These are phyloP conservation scores for Sinohyriopsis cumingii DNA, from an alignment of 2,888 invertebrate species.

Conservation along the genomic window DNA sequence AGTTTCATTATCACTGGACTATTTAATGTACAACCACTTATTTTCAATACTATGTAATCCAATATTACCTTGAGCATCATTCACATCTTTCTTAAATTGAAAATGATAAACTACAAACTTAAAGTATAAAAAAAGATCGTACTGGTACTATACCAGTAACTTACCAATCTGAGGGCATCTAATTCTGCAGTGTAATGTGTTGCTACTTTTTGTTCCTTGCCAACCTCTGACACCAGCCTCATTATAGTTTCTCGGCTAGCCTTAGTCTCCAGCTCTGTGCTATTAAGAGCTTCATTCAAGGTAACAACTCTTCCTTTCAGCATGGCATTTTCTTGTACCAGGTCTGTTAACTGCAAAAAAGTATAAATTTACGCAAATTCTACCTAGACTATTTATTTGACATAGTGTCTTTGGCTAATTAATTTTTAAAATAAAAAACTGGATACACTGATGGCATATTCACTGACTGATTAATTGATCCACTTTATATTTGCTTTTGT, in stretches of 20 bases:
- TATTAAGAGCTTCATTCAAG: conserved; percentile 63
- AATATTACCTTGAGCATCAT: no score
- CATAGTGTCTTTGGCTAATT: no score
- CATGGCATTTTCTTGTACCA: conserved; percentile 67
- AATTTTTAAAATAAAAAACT: background rate
- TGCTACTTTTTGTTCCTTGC: conserved; percentile 62
- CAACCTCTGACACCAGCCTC: conserved; percentile 65
- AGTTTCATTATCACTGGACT: no score
- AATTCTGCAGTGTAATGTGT: conserved; percentile 59
- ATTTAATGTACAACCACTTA: no score
- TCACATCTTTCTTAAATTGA: no score
- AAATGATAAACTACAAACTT: no score
- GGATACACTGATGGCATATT: background rate
- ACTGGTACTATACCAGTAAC: conserved; percentile 6
- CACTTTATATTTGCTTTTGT: no score
- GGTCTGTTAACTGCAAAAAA: conserved; percentile 57
- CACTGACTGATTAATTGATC: no score
- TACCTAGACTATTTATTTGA: background rate
- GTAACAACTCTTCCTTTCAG: conserved; percentile 68
- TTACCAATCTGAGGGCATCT: conserved; percentile 63
- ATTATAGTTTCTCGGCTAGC: conserved; percentile 72
- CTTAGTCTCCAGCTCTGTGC: conserved; percentile 68
- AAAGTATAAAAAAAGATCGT: no score
- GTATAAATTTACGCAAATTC: background rate
- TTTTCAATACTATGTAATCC: no score